Evolutionary conservation across 1,140 invertebrate genomes (phyloP).

Genomic region (Drosophila simulans): DNA sequence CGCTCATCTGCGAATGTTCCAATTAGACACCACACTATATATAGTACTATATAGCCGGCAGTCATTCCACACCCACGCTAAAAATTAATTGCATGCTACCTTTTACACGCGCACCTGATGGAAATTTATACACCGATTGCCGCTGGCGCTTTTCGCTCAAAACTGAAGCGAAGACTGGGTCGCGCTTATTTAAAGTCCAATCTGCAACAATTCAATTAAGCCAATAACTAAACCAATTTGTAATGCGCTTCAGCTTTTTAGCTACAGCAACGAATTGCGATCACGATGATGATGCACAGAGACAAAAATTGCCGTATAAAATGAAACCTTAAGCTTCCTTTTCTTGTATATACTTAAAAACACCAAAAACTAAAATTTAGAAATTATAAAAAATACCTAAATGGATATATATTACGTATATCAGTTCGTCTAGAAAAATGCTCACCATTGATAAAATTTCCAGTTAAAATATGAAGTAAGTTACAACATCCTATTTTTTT

Average conservation of each 20-base stretch:
- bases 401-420: too few relatives aligned
- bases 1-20: conserved; percentile 44
- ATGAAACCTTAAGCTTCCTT: too few relatives aligned
- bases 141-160: conserved; percentile 12
- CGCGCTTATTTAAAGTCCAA: conserved; percentile 70
- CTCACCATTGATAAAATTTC: too few relatives aligned
- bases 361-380: too few relatives aligned
- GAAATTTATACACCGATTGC: conserved; percentile 46
- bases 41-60: conserved; percentile 17
- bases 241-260: conserved; percentile 75
- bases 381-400: neutral
- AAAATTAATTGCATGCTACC: conserved; percentile 61
- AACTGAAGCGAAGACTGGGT: conserved; percentile 32
- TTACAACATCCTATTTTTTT: neutral
- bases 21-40: conserved; percentile 57
- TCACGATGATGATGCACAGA: conserved; percentile 26
- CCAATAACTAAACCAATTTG: conserved; percentile 81
- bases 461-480: too few relatives aligned
- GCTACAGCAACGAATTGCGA: conserved; percentile 50
- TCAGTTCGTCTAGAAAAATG: too few relatives aligned
- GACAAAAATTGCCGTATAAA: neutral
- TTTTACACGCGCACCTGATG: conserved; percentile 39
- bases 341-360: neutral
- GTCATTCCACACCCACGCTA: conserved; percentile 26
- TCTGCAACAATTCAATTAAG: conserved; percentile 80